Base-by-base conservation (phyloP, 2,888 invertebrate genomes). In the Lutraria lutraria region DNA sequence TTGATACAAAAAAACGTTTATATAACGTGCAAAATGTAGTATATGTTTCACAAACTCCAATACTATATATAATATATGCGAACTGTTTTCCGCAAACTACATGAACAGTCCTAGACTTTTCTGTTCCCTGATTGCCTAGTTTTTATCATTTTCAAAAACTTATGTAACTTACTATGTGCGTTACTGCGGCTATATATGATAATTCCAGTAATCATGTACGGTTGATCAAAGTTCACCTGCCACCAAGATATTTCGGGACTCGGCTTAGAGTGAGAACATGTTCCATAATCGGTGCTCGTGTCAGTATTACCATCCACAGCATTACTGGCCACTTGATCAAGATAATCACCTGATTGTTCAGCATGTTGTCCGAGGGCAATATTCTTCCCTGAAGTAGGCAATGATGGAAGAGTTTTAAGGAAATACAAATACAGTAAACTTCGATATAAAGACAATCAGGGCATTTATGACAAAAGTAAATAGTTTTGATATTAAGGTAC, bases 251-350 rank as follows among this genome's bases (percentile, higher is more conserved):
- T 52, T 12, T 21, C 53, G 16, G 21, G 21, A 13, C 25, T 52
- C 3, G 81, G 81, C 6, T 4, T 19, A 25, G 81, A n/a, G 53
- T 81, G 81, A n/a, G 81, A 52, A 81, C 81, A 81, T 13, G 81
- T 53, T 12, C 81, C 81, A 81, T 81, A 81, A 19, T 43, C 53
- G 1, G 54, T 8, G 52, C 81, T 81, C 19, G 81, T 81, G 25
- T 81, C 81, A 0, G 81, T 81, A 81, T 81, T 81, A 19, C 81
- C 81, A 25, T 81, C 81, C 0, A 81, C 81, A 25, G 81, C 81
- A 54, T 81, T 81, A 25, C 53, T 53, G 6, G 81, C 21, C n/a
- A 52, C 10, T 10, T n/a, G 53, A 52, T 19, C 19, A 34, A 13
- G 8, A 53, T 81, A 81, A 29, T 25, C 54, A 25, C 81, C 81